Percentiles rank a stretch among this genome's conserved stretches.
Evolutionary conservation across 1,140 invertebrate species (phyloP).

Genomic region (Campodea augens): DNA sequence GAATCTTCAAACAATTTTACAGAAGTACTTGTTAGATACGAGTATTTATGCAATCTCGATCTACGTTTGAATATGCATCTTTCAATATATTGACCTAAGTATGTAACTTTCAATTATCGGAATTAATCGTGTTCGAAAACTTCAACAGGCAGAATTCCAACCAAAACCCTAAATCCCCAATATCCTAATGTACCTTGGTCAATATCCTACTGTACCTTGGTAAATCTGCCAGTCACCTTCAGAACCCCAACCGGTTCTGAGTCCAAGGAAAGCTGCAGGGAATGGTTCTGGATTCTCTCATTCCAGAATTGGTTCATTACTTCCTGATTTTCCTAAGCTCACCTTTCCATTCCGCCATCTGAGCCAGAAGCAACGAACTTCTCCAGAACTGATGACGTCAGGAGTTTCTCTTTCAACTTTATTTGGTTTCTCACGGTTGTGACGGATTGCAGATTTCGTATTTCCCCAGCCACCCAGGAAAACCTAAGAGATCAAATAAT

Average conservation of each 20-base stretch:
- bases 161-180: too few relatives aligned
- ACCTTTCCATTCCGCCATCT: conserved; percentile 9
- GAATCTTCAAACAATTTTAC: too few relatives aligned
- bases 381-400: conserved; percentile 10
- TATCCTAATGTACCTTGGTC: too few relatives aligned
- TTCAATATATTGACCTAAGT: too few relatives aligned
- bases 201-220: too few relatives aligned
- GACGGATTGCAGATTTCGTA: conserved; percentile 35
- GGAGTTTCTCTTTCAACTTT: conserved; percentile 14
- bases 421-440: conserved; percentile 37
- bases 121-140: too few relatives aligned
- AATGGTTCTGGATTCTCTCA: conserved; percentile 36
- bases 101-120: too few relatives aligned
- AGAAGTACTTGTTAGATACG: too few relatives aligned
- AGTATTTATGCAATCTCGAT: too few relatives aligned
- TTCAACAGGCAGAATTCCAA: too few relatives aligned
- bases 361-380: conserved; percentile 17
- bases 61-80: too few relatives aligned
- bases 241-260: conserved; percentile 38
- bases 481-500: too few relatives aligned
- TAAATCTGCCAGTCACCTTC: conserved; percentile 34
- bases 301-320: conserved; percentile 23
- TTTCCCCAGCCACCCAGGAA: conserved; percentile 42
- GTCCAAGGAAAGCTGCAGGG: conserved; percentile 34
- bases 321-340: conserved; percentile 21